phyloP scores from a whole-genome alignment of 2,888 invertebrate species.

The Hyalella azteca region DNA sequence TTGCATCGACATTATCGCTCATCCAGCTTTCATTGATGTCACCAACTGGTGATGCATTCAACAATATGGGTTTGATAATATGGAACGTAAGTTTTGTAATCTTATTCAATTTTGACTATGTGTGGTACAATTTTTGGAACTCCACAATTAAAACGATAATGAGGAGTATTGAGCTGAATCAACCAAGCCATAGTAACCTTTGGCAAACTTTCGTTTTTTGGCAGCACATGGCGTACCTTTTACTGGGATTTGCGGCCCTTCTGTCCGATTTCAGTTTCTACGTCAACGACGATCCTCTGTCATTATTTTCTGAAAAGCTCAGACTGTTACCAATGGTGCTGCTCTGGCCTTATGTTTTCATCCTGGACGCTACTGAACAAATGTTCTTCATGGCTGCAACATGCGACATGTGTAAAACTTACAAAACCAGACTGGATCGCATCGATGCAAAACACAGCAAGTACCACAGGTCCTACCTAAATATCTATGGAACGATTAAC shows the following conservation, averaged over 20 bases:
- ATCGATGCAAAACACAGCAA: not conserved
- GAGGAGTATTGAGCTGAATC: not conserved
- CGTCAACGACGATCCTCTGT: not conserved
- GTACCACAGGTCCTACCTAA: too few relatives aligned
- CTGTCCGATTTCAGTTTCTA: not conserved
- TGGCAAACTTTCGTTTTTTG: not conserved
- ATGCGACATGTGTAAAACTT: not conserved
- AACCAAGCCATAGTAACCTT: not conserved
- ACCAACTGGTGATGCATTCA: not conserved
- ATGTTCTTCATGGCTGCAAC: not conserved
- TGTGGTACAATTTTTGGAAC: not conserved
- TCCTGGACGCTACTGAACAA: not conserved
- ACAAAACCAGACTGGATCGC: not conserved
- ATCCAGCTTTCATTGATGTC: not conserved
- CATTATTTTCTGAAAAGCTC: not conserved
- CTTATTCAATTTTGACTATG: not conserved
- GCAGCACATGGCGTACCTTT: not conserved
- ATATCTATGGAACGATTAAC: not conserved
- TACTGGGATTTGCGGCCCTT: not conserved
- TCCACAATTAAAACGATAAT: not conserved
- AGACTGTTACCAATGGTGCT: not conserved
- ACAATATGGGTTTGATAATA: conserved; percentile 12
- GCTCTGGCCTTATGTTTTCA: not conserved
- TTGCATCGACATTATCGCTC: not conserved
- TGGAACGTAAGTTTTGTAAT: not conserved